A percentile compares a stretch with the other conserved stretches of the same genome.
phyloP scores from a whole-genome alignment of 2,113 vertebrate species.

The Phainopepla nitens region DNA sequence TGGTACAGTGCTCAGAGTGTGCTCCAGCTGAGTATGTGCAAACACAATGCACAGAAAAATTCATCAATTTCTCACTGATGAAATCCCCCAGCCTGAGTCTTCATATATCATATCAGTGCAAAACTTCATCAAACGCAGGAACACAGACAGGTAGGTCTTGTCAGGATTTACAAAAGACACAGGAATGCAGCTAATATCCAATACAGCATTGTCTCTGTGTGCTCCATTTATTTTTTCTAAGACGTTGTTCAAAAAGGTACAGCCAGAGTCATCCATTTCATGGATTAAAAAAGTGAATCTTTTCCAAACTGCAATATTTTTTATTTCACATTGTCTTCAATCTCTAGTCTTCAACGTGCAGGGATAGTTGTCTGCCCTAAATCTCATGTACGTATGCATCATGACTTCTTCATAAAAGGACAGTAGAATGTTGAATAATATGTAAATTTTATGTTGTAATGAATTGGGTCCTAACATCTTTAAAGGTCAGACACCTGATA shows the following conservation, averaged over 20 bases:
- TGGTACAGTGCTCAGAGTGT: background rate
- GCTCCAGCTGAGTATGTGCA: background rate
- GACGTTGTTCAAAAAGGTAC: background rate
- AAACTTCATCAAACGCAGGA: background rate
- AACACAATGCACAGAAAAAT: background rate
- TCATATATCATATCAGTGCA: constrained; percentile 4
- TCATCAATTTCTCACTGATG: background rate
- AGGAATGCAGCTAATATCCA: background rate
- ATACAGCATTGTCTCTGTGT: background rate
- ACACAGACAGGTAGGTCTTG: background rate
- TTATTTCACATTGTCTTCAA: constrained; percentile 31
- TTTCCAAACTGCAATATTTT: constrained; percentile 16
- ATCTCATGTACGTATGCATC: constrained; percentile 63
- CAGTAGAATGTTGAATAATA: constrained; percentile 80
- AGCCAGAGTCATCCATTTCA: constrained; percentile 11
- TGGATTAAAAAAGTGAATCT: constrained; percentile 21
- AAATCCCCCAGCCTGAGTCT: background rate
- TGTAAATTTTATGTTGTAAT: constrained; percentile 86
- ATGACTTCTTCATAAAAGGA: constrained; percentile 77
- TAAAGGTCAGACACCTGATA: constrained; percentile 85
- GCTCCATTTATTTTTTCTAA: constrained; percentile 12
- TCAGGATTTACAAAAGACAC: constrained; percentile 28
- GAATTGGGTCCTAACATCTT: constrained; percentile 84
- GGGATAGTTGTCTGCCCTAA: constrained; percentile 39
- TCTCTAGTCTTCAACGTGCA: constrained; percentile 15